Evolutionary conservation across 2,888 invertebrate species (phyloP).

Genomic region (Alentia gelatinosa): DNA sequence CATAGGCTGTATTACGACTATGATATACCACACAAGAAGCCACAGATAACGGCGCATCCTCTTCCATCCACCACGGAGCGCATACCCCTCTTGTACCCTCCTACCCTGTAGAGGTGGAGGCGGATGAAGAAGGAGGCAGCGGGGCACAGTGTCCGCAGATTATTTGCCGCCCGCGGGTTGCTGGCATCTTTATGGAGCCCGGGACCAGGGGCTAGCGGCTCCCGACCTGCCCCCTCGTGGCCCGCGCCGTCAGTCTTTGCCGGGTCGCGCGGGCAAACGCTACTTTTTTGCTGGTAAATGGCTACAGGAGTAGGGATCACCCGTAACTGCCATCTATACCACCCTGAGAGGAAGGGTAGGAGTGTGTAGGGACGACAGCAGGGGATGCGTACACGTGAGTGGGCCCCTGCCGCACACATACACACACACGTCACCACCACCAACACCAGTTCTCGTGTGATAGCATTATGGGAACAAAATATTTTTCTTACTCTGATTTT

Average conservation of each 20-base stretch:
- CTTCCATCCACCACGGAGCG: too few relatives aligned
- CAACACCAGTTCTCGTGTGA: neutral
- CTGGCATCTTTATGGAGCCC: constrained; percentile 31
- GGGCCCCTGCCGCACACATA: neutral
- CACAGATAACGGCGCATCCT: too few relatives aligned
- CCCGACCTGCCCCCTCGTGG: constrained; percentile 18
- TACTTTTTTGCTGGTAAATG: constrained; percentile 16
- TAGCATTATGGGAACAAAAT: too few relatives aligned
- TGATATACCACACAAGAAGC: too few relatives aligned
- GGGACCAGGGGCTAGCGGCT: neutral
- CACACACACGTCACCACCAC: neutral
- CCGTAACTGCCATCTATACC: neutral
- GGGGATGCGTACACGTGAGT: neutral
- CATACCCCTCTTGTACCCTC: too few relatives aligned
- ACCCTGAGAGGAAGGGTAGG: neutral
- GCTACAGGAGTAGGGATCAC: neutral
- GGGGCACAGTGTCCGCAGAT: neutral
- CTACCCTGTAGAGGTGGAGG: too few relatives aligned
- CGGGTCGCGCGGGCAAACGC: constrained; percentile 1
- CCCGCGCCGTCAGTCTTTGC: neutral
- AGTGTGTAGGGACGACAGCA: too few relatives aligned
- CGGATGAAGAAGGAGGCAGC: neutral
- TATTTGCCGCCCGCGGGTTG: constrained; percentile 27
- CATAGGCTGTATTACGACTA: too few relatives aligned
- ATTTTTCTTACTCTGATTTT: too few relatives aligned